Evolutionary conservation across 2,797 vertebrate species (phyloP).

Genomic region (Dendrocincla tyrannina): DNA sequence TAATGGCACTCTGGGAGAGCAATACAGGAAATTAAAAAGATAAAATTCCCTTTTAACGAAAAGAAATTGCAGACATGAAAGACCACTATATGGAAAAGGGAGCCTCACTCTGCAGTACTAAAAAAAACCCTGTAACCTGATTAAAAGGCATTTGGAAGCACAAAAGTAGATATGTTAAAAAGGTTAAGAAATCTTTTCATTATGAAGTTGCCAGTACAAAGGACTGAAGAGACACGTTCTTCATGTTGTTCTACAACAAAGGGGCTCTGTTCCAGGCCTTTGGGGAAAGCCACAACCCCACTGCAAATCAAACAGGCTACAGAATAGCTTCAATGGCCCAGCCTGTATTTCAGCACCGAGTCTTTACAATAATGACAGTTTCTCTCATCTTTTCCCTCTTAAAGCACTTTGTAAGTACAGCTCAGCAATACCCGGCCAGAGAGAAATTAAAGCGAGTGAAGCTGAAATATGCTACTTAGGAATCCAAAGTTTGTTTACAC

Average conservation of each 20-base stretch:
- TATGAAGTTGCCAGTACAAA: background rate
- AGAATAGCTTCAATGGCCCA: background rate
- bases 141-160: conserved; percentile 15
- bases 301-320: background rate
- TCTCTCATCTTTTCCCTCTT: background rate
- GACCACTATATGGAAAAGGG: background rate
- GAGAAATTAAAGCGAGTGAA: conserved; percentile 55
- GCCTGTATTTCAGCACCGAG: conserved; percentile 11
- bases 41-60: conserved; percentile 33
- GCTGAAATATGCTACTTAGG: conserved; percentile 55
- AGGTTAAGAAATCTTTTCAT: background rate
- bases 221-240: background rate
- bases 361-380: conserved; percentile 27
- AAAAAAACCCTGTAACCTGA: background rate
- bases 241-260: background rate
- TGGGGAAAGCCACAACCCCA: background rate
- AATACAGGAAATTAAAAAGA: conserved; percentile 41
- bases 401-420: conserved; percentile 35
- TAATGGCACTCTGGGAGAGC: background rate
- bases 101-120: background rate
- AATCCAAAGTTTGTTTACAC: conserved; percentile 83
- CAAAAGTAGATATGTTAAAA: background rate
- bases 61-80: background rate
- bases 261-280: background rate
- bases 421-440: conserved; percentile 38